phyloP scores from a whole-genome alignment of 2,888 invertebrate species.

The Dorcus hopei region DNA sequence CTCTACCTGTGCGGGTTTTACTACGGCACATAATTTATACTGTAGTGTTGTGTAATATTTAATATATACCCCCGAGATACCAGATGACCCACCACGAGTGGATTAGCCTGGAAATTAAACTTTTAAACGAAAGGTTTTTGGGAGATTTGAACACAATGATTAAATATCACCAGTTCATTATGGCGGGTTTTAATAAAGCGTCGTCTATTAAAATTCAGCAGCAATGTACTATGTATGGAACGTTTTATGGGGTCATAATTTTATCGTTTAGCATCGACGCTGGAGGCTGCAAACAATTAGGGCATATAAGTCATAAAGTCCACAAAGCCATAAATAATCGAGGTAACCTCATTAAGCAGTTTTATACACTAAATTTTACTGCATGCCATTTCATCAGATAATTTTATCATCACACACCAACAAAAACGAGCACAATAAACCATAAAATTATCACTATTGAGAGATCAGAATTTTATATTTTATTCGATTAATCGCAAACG shows the following conservation, averaged over 20 bases:
- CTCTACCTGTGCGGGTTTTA: background rate
- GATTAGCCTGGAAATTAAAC: too few species aligned
- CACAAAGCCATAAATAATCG: slow-evolving; percentile 2
- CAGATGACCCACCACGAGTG: background rate
- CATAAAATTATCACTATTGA: too few species aligned
- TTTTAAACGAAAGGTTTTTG: too few species aligned
- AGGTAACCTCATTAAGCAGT: background rate
- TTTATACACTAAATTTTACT: slow-evolving; percentile 1
- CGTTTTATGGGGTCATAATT: background rate
- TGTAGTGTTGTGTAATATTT: background rate
- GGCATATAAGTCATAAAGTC: slow-evolving; percentile 8
- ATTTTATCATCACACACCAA: background rate
- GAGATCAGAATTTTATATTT: too few species aligned
- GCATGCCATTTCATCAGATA: background rate
- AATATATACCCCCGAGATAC: background rate
- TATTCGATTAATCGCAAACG: too few species aligned
- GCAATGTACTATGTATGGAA: background rate
- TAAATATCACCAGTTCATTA: too few species aligned
- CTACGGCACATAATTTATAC: background rate
- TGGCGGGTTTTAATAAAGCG: too few species aligned
- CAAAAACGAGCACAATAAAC: too few species aligned
- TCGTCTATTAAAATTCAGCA: too few species aligned
- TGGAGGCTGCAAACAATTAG: slow-evolving; percentile 7
- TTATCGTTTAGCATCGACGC: background rate
- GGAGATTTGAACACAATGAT: too few species aligned